Evolutionary conservation across 2,113 vertebrate species (phyloP).

Genomic region (Chaetodon trifascialis): DNA sequence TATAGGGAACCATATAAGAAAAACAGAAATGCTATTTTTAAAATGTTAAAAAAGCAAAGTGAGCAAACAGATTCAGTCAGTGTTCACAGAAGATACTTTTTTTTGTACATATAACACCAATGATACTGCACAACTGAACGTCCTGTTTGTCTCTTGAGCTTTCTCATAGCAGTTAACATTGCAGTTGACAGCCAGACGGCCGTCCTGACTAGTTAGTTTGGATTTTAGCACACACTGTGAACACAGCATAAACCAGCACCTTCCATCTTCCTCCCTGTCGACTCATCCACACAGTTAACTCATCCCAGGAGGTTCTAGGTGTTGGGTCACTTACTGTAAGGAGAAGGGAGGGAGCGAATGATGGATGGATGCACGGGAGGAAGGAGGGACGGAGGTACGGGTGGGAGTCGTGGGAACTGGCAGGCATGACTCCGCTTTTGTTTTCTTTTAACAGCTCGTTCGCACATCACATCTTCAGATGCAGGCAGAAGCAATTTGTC

Average conservation of each 20-base stretch:
- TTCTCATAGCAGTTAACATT: conserved; percentile 1
- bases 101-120: too few species aligned
- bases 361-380: conserved; percentile 69
- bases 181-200: conserved; percentile 15
- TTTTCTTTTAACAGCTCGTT: conserved; percentile 85
- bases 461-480: conserved; percentile 83
- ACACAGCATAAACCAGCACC: conserved; percentile 11
- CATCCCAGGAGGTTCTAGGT: conserved; percentile 76
- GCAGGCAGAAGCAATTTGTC: conserved; percentile 82
- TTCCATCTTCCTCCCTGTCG: conserved; percentile 1
- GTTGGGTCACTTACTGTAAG: conserved; percentile 83
- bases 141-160: background rate
- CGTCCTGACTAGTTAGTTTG: background rate
- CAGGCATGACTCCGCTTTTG: conserved; percentile 80
- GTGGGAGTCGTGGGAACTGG: conserved; percentile 80
- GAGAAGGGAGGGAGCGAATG: conserved; percentile 51
- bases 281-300: conserved; percentile 64
- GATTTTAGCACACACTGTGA: conserved; percentile 16
- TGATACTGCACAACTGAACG: background rate
- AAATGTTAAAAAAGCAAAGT: too few species aligned
- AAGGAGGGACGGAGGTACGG: conserved; percentile 53
- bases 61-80: too few species aligned
- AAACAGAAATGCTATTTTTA: too few species aligned
- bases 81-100: too few species aligned
- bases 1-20: too few species aligned